Evolutionary conservation across 2,797 vertebrate species (phyloP).

Genomic region (Phrynocephalus forsythii): DNA sequence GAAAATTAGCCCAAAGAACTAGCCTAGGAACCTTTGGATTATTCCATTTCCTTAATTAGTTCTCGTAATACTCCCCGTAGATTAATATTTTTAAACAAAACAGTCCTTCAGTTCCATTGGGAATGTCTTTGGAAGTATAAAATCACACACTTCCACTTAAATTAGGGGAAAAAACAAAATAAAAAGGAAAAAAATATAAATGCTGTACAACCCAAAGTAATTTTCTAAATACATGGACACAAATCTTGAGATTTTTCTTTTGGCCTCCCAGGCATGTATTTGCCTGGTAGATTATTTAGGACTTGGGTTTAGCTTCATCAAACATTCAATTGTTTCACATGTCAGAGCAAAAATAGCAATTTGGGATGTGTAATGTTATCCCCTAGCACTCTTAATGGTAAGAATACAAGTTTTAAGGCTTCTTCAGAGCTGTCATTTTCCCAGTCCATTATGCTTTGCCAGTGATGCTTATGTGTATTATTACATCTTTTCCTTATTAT

Average conservation of each 20-base stretch:
- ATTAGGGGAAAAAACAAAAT: neutral
- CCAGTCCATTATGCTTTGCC: too few relatives aligned
- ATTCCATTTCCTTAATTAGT: slow-evolving; percentile 31
- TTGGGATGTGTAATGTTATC: neutral
- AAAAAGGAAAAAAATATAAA: neutral
- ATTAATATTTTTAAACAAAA: neutral
- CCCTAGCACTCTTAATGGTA: neutral
- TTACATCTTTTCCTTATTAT: too few relatives aligned
- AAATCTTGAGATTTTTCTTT: too few relatives aligned
- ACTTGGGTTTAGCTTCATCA: neutral
- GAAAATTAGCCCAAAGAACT: neutral
- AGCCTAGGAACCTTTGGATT: slow-evolving; percentile 5
- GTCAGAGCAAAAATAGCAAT: neutral
- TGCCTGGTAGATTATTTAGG: neutral
- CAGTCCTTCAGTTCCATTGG: slow-evolving; percentile 5
- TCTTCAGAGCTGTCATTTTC: neutral
- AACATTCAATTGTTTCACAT: neutral
- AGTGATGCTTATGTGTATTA: too few relatives aligned
- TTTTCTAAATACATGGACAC: too few relatives aligned
- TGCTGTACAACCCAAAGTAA: neutral
- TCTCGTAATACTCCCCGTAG: neutral
- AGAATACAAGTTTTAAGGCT: neutral
- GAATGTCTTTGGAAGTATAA: neutral
- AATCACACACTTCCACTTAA: slow-evolving; percentile 2
- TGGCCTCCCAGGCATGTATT: too few relatives aligned